Base-by-base conservation (phyloP, 1,140 invertebrate genomes). In the Whitmania pigra region DNA sequence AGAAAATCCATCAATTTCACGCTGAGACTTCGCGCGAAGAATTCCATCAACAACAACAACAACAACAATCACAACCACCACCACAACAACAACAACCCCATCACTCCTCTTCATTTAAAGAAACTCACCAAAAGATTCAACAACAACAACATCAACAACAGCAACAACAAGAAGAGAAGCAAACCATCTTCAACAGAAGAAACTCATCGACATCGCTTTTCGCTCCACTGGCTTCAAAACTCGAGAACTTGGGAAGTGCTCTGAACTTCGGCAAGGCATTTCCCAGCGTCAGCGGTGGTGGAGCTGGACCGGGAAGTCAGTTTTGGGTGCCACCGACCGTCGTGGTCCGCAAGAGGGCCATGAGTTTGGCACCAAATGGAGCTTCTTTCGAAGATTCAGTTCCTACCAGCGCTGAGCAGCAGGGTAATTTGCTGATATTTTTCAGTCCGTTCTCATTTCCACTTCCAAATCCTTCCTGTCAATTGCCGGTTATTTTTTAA, bases 291-390 rank as follows among this genome's bases (percentile, higher is more conserved):
- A 63, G 29, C 15, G 22, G 20, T 20, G 11, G 13, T 20, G 22
- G 29, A 22, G 54, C 54, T 57, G 22, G 22, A 13, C 9, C 57
- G 22, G 53, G 53, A 53, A 73, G 67, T 29, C 75, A 76, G 60
- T 76, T 76, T 72, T 76, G 75, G 75, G 74, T 76, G n/a, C 75
- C 76, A 0, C 73, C 75, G 5, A 72, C 66, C 18, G 60, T 75
- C 53, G 60, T 70, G 53, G 72, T 55, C 15, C 71, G 71, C 71
- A 76, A 74, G 69, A 73, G 68, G 63, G 76, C 75, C 43, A 69
- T 71, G 63, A 75, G 74, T 71, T 55, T 75, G n/a, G 53, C 71
- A 22, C 72, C 74, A 11, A 17, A 63, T 13, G 29, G 57, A 13
- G 22, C 29, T 15, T 63, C 29, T 22, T 22, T 63, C 57, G 57